Conservation (phyloP, 1,140 invertebrate genomes). For the Brachionus manjavacas region DNA sequence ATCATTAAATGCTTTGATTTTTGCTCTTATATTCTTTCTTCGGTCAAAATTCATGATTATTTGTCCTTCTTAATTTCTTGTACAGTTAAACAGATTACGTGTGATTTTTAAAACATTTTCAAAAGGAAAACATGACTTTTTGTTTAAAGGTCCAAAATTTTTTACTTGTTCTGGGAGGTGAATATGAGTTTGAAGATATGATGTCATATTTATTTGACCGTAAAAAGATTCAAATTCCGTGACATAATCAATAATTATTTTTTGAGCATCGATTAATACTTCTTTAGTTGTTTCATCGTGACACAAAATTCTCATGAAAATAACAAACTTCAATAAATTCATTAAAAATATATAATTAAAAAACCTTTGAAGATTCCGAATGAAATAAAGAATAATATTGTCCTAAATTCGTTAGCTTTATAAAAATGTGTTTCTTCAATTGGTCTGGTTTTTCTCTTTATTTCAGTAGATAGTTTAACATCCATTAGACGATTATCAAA, state of each 20-base stretch:
- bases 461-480: neutral
- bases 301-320: neutral
- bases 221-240: neutral
- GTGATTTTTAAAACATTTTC: neutral
- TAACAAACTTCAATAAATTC: neutral
- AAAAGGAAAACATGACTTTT: neutral
- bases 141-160: neutral
- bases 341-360: neutral
- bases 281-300: neutral
- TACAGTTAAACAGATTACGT: neutral
- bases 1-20: too few species aligned
- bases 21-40: neutral
- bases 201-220: neutral
- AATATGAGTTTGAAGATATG: neutral
- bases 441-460: neutral
- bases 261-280: neutral
- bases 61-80: neutral
- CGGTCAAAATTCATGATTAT: neutral
- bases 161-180: neutral
- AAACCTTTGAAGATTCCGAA: neutral
- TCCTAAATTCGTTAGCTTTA: neutral
- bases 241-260: neutral
- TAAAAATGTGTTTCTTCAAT: neutral
- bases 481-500: neutral
- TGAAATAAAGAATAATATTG: neutral